phyloP scores from a whole-genome alignment of 2,888 invertebrate species.

The Pyralis farinalis region DNA sequence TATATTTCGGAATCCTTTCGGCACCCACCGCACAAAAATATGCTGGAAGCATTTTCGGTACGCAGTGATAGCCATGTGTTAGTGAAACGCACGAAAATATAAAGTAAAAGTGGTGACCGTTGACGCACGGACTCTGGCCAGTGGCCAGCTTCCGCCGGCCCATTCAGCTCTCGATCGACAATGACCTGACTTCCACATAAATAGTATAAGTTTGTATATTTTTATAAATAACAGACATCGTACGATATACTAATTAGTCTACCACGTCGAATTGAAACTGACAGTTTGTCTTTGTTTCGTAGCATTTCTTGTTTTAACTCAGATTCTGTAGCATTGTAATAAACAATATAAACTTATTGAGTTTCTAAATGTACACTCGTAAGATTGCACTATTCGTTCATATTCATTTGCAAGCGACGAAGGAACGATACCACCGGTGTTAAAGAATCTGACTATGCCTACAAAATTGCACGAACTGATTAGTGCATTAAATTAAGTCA shows the following conservation, averaged over 20 bases:
- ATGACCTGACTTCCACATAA: constrained; percentile 63
- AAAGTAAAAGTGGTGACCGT: constrained; percentile 33
- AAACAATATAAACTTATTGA: too few species aligned
- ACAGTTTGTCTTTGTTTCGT: neutral
- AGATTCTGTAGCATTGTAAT: too few species aligned
- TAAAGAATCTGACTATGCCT: too few species aligned
- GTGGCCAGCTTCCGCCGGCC: constrained; percentile 62
- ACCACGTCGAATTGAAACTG: neutral
- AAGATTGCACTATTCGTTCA: too few species aligned
- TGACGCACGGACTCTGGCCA: constrained; percentile 69
- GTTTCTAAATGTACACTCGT: too few species aligned
- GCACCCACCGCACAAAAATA: constrained; percentile 11
- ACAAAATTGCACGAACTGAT: too few species aligned
- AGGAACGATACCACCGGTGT: too few species aligned
- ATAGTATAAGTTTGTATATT: constrained; percentile 17
- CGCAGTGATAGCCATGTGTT: constrained; percentile 25
- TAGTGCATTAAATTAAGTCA: too few species aligned
- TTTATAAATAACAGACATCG: constrained; percentile 20
- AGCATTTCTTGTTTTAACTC: too few species aligned
- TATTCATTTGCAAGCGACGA: too few species aligned
- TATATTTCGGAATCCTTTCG: too few species aligned
- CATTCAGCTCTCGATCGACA: constrained; percentile 70
- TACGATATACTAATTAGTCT: constrained; percentile 12
- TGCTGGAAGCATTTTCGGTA: constrained; percentile 19
- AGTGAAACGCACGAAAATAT: constrained; percentile 42